Conservation (phyloP, 2,797 vertebrate species). For the Loris lydekkerianus region DNA sequence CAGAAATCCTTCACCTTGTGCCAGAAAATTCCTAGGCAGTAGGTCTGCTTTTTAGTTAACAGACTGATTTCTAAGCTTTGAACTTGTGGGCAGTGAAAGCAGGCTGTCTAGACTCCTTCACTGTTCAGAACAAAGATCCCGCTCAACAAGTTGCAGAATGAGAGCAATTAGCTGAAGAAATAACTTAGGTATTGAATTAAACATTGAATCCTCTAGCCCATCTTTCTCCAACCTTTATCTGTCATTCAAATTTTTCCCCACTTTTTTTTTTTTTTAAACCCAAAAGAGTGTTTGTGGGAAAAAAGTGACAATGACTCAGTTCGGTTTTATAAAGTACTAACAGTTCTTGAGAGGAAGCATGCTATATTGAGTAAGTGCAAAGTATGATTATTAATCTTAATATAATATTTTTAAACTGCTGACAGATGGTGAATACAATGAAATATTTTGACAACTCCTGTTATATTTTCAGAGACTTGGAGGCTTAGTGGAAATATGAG, state of each 20-base stretch:
- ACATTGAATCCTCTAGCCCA: background rate
- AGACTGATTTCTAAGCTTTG: slow-evolving; percentile 9
- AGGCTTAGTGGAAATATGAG: slow-evolving; percentile 70
- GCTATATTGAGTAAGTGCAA: slow-evolving; percentile 77
- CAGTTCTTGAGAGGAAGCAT: slow-evolving; percentile 69
- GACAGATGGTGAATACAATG: slow-evolving; percentile 72
- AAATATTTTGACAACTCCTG: slow-evolving; percentile 79
- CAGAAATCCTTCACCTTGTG: background rate
- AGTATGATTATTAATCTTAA: slow-evolving; percentile 83
- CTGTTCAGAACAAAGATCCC: background rate
- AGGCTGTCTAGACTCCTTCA: background rate
- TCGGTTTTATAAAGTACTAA: slow-evolving; percentile 66
- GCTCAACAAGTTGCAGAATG: slow-evolving; percentile 14
- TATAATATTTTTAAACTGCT: slow-evolving; percentile 73
- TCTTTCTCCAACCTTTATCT: background rate
- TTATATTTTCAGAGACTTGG: slow-evolving; percentile 77
- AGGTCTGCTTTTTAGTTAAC: background rate
- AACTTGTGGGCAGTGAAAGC: background rate
- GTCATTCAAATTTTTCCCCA: slow-evolving; percentile 7
- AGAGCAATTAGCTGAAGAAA: background rate
- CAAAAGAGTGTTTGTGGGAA: background rate
- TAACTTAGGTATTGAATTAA: background rate
- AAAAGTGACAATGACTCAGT: slow-evolving; percentile 69
- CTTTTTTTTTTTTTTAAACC: slow-evolving; percentile 8
- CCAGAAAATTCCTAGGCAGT: background rate